Base-by-base conservation (phyloP, 2,888 invertebrate species). In the Lathronympha strigana region DNA sequence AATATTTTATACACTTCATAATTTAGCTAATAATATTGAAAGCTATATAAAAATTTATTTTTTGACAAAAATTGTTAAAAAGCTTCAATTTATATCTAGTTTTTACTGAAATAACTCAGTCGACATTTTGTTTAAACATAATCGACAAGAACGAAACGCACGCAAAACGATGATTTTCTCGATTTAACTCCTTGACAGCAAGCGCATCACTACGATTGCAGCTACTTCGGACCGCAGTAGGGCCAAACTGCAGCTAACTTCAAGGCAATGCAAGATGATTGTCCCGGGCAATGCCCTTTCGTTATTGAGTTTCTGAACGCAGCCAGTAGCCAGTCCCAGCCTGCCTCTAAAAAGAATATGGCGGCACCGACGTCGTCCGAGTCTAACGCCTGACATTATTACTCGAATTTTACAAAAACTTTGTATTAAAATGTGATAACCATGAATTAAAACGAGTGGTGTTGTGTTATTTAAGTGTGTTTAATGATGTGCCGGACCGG, bases 381-480 rank as follows among this genome's bases (percentile, higher is more conserved):
- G 71, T 74, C 61, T 71, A 71, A 70, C 72, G 71, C 73, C 69
- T 80, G 74, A 79, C 76, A 73, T 72, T 72, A 75, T 78, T 76
- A 73, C 73, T 74, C 72, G 64, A 82, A 82, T 76, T 78, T 77
- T 74, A 78, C 74, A 75, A 78, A 76, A 79, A 83, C 86, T 83
- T 83, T 90, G 81, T 78, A 87, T 90, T 87, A 92, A 91, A 87
- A 92, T 92, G 92, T 91, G 87, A 90, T 84, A 78, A 76, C 79
- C 76, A 90, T 92, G 91, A 92, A 91, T 92, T 91, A 92, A 89
- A 92, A 88, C 77, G 72, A 83, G 71, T 76, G 76, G 84, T 83
- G 81, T 75, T 84, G 88, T 90, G 90, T 80, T 72, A 73, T 80
- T 79, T 69, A 68, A 81, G 88, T 88, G 87, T 69, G 72, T 83